Evolutionary conservation across 1,140 invertebrate species (phyloP).

Genomic region (Drosophila mojavensis): DNA sequence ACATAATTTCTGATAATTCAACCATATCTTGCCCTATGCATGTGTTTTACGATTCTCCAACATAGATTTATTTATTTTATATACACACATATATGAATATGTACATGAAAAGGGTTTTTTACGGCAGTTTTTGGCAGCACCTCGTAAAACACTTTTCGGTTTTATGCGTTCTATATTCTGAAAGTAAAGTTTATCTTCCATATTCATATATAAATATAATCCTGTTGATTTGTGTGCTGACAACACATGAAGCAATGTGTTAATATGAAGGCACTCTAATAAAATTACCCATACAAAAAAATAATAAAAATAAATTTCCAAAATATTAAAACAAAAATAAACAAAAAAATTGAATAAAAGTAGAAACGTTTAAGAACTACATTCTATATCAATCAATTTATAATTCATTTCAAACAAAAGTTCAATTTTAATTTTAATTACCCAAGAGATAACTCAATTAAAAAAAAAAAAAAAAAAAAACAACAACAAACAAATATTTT

Average conservation of each 20-base stretch:
- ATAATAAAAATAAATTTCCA: no score
- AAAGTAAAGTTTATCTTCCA: slow-evolving; percentile 19
- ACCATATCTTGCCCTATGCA: slow-evolving; percentile 68
- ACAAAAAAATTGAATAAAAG: not conserved
- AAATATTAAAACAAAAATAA: no score
- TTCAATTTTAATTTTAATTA: no score
- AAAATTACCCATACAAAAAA: not conserved
- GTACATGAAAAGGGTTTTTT: slow-evolving; percentile 29
- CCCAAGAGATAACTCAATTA: no score
- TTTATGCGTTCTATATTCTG: slow-evolving; percentile 13
- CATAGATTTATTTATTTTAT: slow-evolving; percentile 61
- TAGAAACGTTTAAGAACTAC: no score
- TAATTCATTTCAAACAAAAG: no score
- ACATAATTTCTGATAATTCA: slow-evolving; percentile 80
- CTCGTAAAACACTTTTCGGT: slow-evolving; percentile 75
- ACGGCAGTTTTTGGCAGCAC: slow-evolving; percentile 46
- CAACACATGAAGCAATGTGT: not conserved
- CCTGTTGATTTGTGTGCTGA: slow-evolving; percentile 5
- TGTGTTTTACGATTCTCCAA: slow-evolving; percentile 66
- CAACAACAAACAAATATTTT: no score
- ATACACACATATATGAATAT: not conserved
- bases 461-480: no score
- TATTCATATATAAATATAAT: slow-evolving; percentile 11
- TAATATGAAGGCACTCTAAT: not conserved
- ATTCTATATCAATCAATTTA: no score